phyloP scores from a whole-genome alignment of 2,888 invertebrate genomes.

The Caenorhabditis wallacei region DNA sequence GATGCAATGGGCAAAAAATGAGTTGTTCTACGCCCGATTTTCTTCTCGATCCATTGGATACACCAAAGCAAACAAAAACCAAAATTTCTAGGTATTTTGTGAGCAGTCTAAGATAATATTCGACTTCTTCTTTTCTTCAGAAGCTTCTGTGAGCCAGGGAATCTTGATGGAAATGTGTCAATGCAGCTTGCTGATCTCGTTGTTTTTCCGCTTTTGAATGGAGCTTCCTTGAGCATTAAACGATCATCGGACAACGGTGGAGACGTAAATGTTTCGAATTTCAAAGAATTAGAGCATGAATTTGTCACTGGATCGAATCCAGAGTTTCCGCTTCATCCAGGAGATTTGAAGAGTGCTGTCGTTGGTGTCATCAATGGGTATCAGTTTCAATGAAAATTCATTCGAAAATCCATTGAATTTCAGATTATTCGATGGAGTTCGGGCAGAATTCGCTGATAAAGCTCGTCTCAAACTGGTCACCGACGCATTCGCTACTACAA shows the following conservation, averaged over 20 bases:
- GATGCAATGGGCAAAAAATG: constrained; percentile 77
- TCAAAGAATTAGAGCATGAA: constrained; percentile 89
- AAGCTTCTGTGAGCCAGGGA: constrained; percentile 82
- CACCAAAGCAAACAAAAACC: constrained; percentile 78
- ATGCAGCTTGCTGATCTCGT: constrained; percentile 75
- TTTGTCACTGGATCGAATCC: constrained; percentile 87
- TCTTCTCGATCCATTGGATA: constrained; percentile 79
- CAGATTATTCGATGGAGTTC: constrained; percentile 71
- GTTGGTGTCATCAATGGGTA: constrained; percentile 90
- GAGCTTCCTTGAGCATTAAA: constrained; percentile 69
- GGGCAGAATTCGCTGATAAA: constrained; percentile 68
- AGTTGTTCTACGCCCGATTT: constrained; percentile 73
- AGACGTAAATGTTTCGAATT: constrained; percentile 88
- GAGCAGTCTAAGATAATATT: no score
- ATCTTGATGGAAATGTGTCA: constrained; percentile 78
- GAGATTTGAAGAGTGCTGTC: constrained; percentile 92
- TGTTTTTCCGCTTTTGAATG: constrained; percentile 74
- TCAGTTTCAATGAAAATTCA: neutral
- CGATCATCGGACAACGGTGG: constrained; percentile 89
- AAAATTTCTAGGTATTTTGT: constrained; percentile 75
- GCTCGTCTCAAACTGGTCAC: constrained; percentile 66
- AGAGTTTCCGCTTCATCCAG: constrained; percentile 89
- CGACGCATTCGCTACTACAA: constrained; percentile 70
- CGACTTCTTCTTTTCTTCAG: constrained; percentile 67
- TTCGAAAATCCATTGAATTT: no score